These are phyloP conservation scores for Avahi laniger DNA, from an alignment of 2,797 vertebrate species.

Conservation along the genomic window DNA sequence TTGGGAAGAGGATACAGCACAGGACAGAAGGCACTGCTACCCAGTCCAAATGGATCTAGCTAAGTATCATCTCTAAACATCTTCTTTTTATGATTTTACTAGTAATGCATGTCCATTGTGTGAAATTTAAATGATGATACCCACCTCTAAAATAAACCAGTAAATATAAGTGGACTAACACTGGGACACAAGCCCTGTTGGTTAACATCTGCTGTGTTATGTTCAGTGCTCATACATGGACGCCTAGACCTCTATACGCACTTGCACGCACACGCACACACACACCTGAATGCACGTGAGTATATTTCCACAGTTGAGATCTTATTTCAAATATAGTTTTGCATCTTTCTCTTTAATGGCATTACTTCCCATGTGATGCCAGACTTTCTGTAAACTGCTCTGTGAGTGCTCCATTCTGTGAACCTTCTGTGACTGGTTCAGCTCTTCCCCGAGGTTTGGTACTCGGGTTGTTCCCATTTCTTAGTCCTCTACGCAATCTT, in stretches of 20 bases:
- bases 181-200: background rate
- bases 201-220: background rate
- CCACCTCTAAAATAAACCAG: background rate
- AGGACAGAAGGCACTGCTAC: background rate
- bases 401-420: background rate
- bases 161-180: background rate
- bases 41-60: background rate
- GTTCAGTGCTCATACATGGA: background rate
- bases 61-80: background rate
- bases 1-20: background rate
- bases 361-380: background rate
- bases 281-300: background rate
- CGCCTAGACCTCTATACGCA: background rate
- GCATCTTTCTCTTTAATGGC: background rate
- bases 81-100: background rate
- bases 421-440: background rate
- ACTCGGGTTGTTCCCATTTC: background rate
- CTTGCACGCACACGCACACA: background rate
- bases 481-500: background rate
- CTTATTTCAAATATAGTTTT: background rate
- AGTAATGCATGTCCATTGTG: background rate
- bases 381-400: background rate
- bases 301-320: background rate
- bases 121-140: background rate
- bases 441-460: background rate